These are phyloP conservation scores for Listrodromus nycthemerus DNA, from an alignment of 2,888 invertebrate species.

Conservation along the genomic window DNA sequence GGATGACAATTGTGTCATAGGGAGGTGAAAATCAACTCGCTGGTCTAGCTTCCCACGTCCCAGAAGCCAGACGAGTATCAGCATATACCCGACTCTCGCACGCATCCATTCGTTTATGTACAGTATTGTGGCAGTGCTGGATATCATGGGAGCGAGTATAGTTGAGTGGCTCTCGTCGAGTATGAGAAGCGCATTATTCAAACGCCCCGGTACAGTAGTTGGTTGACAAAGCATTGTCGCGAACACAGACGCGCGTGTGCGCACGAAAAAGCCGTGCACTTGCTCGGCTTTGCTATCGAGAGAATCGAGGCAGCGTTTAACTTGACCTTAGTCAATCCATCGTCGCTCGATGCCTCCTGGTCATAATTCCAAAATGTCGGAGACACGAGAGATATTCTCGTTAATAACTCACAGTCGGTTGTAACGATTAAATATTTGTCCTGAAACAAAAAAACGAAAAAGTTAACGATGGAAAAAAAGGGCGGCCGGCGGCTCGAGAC, in stretches of 20 bases:
- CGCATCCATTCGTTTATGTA: background rate
- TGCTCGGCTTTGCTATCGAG: slow-evolving; percentile 37
- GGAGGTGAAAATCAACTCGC: slow-evolving; percentile 21
- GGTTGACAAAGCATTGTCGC: background rate
- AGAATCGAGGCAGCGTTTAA: slow-evolving; percentile 36
- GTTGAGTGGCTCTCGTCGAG: background rate
- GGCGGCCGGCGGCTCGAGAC: too few relatives aligned
- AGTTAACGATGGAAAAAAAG: background rate
- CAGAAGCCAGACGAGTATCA: slow-evolving; percentile 46
- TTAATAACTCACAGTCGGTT: too few relatives aligned
- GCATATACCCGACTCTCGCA: slow-evolving; percentile 31
- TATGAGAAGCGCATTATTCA: background rate
- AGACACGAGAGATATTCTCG: too few relatives aligned
- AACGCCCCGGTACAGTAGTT: background rate
- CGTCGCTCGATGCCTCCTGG: background rate
- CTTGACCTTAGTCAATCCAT: slow-evolving; percentile 61
- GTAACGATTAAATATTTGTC: too few relatives aligned
- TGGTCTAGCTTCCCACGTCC: slow-evolving; percentile 63
- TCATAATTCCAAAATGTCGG: too few relatives aligned
- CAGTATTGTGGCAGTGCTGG: background rate
- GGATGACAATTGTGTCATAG: slow-evolving; percentile 60
- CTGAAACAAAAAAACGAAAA: too few relatives aligned
- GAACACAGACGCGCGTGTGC: slow-evolving; percentile 4
- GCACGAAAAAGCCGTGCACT: slow-evolving; percentile 10
- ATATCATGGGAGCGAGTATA: background rate